Evolutionary conservation across 2,888 invertebrate species (phyloP).

Genomic region (Hydrotaea diabolus): DNA sequence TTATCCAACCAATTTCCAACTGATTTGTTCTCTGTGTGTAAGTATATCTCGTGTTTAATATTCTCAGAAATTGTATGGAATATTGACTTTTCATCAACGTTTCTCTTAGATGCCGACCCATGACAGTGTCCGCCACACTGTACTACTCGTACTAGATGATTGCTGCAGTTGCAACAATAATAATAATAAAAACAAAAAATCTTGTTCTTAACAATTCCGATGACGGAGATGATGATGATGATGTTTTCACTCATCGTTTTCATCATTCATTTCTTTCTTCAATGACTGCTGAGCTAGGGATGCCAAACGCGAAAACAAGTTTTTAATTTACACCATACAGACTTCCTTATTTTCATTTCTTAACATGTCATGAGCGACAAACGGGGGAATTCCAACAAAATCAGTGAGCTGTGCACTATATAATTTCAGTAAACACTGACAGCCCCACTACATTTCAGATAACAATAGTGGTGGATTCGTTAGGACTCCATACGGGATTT

Average conservation of each 20-base stretch:
- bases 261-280: neutral
- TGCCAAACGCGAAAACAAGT: too few relatives aligned
- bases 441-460: too few relatives aligned
- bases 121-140: slow-evolving; percentile 14
- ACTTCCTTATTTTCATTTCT: too few relatives aligned
- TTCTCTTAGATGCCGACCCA: slow-evolving; percentile 42
- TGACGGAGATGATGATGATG: slow-evolving; percentile 2
- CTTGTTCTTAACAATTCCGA: neutral
- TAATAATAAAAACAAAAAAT: neutral
- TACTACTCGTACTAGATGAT: slow-evolving; percentile 10
- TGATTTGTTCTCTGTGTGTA: too few relatives aligned
- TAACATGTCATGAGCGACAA: too few relatives aligned
- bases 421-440: too few relatives aligned
- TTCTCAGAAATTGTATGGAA: slow-evolving; percentile 26
- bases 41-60: neutral
- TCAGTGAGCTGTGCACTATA: too few relatives aligned
- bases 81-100: slow-evolving; percentile 5
- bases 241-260: slow-evolving; percentile 16
- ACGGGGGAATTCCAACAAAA: too few relatives aligned
- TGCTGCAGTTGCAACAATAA: slow-evolving; percentile 9
- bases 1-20: too few relatives aligned
- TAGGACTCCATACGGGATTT: too few relatives aligned
- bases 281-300: neutral
- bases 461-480: too few relatives aligned
- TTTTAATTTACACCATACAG: too few relatives aligned